These are phyloP conservation scores for Erythrocercus mccallii DNA, from an alignment of 2,113 vertebrate species.

Conservation along the genomic window DNA sequence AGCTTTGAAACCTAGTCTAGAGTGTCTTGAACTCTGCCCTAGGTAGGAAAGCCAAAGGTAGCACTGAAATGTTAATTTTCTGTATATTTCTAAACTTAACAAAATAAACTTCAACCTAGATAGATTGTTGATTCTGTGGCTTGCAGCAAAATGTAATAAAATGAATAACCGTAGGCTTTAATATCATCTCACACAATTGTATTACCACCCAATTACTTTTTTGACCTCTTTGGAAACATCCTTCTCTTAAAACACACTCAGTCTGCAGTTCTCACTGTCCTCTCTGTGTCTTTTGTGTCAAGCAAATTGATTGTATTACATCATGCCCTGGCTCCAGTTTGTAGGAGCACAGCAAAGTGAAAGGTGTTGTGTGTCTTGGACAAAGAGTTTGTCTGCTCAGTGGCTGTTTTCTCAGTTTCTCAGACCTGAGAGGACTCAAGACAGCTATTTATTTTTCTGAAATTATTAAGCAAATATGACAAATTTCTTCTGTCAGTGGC, in stretches of 20 bases:
- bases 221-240: constrained; percentile 55
- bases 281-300: not conserved
- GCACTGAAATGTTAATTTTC: constrained; percentile 27
- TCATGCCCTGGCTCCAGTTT: not conserved
- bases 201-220: constrained; percentile 59
- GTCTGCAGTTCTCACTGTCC: constrained; percentile 34
- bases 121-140: constrained; percentile 25
- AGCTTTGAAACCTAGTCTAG: not conserved
- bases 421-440: not conserved
- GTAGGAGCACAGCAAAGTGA: not conserved
- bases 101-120: constrained; percentile 56
- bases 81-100: constrained; percentile 51
- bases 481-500: not conserved
- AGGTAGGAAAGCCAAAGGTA: not conserved
- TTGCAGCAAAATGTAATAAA: constrained; percentile 65
- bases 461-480: not conserved
- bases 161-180: constrained; percentile 54
- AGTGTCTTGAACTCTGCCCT: not conserved
- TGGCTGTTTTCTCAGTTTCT: not conserved
- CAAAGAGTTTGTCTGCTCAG: not conserved
- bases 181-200: constrained; percentile 58
- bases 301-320: not conserved
- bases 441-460: not conserved
- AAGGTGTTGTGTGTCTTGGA: not conserved
- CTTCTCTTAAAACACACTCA: constrained; percentile 16